A percentile compares a stretch with the other conserved stretches of the same genome.
Evolutionary conservation across 1,140 invertebrate species (phyloP).

Genomic region (Drosophila burlai): DNA sequence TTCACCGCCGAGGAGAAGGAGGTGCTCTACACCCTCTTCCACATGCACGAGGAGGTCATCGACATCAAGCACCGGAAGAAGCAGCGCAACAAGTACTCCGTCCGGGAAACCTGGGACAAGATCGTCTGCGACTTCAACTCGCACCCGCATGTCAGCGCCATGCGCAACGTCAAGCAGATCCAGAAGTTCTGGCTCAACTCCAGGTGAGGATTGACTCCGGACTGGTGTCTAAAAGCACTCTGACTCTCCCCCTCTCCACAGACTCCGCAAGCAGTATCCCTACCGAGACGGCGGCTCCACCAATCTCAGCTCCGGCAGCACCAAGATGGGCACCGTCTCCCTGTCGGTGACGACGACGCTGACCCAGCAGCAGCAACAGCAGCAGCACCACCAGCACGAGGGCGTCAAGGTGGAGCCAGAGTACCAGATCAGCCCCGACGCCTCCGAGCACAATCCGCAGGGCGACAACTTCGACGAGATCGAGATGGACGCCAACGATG

Average conservation of each 20-base stretch:
- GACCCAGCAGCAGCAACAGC: slow-evolving; percentile 42
- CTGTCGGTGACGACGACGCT: slow-evolving; percentile 27
- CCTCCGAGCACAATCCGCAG: slow-evolving; percentile 73
- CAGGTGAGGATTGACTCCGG: slow-evolving; percentile 41
- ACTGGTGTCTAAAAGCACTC: background rate
- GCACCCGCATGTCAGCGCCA: slow-evolving; percentile 70
- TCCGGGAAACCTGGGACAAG: slow-evolving; percentile 82
- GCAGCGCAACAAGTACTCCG: slow-evolving; percentile 79
- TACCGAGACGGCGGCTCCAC: slow-evolving; percentile 58
- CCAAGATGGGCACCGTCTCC: slow-evolving; percentile 37
- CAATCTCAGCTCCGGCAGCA: slow-evolving; percentile 32
- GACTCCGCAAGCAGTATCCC: slow-evolving; percentile 83
- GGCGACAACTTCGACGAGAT: slow-evolving; percentile 78
- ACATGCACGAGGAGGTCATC: slow-evolving; percentile 81
- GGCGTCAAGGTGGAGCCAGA: slow-evolving; percentile 77
- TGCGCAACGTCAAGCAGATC: slow-evolving; percentile 83
- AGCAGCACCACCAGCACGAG: slow-evolving; percentile 60
- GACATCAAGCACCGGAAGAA: slow-evolving; percentile 83
- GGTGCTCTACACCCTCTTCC: slow-evolving; percentile 77
- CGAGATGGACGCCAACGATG: slow-evolving; percentile 77
- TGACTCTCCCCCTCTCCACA: slow-evolving; percentile 3
- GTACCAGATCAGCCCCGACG: slow-evolving; percentile 74
- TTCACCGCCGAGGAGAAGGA: slow-evolving; percentile 83
- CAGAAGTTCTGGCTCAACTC: slow-evolving; percentile 85
- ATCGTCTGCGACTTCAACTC: slow-evolving; percentile 82